Evolutionary conservation across 2,888 invertebrate genomes (phyloP).

Genomic region (Tipula helvola): DNA sequence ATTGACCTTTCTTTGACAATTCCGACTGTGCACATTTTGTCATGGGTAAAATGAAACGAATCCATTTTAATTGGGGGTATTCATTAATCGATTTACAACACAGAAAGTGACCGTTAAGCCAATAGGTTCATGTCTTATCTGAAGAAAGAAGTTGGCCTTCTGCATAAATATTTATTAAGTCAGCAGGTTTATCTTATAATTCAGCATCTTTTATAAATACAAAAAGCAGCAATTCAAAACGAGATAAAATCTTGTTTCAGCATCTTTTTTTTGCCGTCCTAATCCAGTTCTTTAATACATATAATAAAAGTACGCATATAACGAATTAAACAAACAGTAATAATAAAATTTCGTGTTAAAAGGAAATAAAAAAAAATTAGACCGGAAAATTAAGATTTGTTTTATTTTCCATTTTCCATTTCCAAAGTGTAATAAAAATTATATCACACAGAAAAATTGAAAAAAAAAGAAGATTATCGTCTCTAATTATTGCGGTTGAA

Average conservation of each 20-base stretch:
- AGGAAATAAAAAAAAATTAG: background rate
- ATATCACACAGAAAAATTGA: background rate
- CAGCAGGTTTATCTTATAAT: too few species aligned
- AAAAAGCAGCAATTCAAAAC: background rate
- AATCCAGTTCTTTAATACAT: background rate
- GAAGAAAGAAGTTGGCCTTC: too few species aligned
- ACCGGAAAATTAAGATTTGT: conserved; percentile 4
- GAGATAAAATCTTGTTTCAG: background rate
- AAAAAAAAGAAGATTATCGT: background rate
- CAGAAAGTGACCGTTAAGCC: too few species aligned
- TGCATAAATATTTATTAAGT: too few species aligned
- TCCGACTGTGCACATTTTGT: too few species aligned
- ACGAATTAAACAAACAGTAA: background rate
- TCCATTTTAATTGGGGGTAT: too few species aligned
- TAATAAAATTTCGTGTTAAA: background rate
- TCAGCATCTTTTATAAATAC: background rate
- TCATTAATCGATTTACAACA: too few species aligned
- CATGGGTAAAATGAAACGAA: too few species aligned
- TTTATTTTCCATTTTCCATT: background rate
- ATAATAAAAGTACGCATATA: background rate
- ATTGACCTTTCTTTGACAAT: too few species aligned
- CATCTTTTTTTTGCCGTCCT: background rate
- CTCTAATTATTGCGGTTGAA: background rate
- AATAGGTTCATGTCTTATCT: too few species aligned
- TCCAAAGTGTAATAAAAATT: background rate